Evolutionary conservation across 2,113 vertebrate species (phyloP).

Genomic region (Scartelaos histophorus): DNA sequence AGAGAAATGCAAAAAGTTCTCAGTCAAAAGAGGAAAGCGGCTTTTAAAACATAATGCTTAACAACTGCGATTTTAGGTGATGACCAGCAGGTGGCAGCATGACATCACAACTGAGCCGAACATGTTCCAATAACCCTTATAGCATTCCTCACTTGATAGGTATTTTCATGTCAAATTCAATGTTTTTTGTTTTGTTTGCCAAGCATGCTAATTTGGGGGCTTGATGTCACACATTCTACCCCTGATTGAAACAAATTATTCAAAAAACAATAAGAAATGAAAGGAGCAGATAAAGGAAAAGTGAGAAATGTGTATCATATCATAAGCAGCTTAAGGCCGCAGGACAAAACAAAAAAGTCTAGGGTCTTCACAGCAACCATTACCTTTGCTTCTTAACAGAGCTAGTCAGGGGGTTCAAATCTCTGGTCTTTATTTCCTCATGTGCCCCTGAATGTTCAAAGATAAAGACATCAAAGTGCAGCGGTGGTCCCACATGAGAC

Average conservation of each 20-base stretch:
- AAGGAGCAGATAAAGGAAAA: constrained; percentile 40
- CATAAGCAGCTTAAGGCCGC: constrained; percentile 70
- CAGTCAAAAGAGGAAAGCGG: constrained; percentile 42
- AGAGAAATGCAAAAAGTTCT: constrained; percentile 40
- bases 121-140: constrained; percentile 43
- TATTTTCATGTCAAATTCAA: constrained; percentile 7
- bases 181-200: constrained; percentile 23
- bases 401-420: constrained; percentile 83
- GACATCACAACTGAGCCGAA: constrained; percentile 50
- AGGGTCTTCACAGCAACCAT: constrained; percentile 80
- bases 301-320: constrained; percentile 49
- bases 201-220: constrained; percentile 70
- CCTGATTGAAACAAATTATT: constrained; percentile 63
- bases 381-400: constrained; percentile 82
- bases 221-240: constrained; percentile 74
- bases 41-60: constrained; percentile 49
- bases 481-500: constrained; percentile 75
- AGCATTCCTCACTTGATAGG: constrained; percentile 2
- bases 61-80: constrained; percentile 55
- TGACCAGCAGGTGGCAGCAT: constrained; percentile 76
- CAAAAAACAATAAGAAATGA: constrained; percentile 24
- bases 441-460: constrained; percentile 83
- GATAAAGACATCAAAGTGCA: constrained; percentile 81
- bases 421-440: constrained; percentile 82
- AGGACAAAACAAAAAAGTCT: constrained; percentile 74